These are phyloP conservation scores for Fukomys damarensis DNA, from an alignment of 2,113 vertebrate genomes.

Conservation along the genomic window DNA sequence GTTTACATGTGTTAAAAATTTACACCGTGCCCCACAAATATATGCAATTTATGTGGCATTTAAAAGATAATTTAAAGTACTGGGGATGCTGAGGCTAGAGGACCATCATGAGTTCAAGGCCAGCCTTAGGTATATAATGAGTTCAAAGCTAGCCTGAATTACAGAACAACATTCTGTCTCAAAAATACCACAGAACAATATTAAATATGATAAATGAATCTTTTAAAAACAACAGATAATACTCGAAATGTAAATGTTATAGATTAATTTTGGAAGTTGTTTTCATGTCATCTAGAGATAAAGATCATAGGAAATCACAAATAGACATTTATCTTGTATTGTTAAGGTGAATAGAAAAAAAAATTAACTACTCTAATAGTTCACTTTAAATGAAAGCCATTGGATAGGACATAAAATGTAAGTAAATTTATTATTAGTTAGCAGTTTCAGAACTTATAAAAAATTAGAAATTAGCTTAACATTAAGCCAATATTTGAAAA, in stretches of 20 bases:
- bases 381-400: background rate
- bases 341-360: background rate
- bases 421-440: background rate
- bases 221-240: background rate
- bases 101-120: background rate
- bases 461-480: background rate
- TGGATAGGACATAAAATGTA: background rate
- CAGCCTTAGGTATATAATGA: background rate
- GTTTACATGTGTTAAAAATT: background rate
- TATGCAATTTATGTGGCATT: background rate
- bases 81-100: background rate
- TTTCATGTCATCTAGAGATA: background rate
- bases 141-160: background rate
- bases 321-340: background rate
- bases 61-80: background rate
- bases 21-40: background rate
- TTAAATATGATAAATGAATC: background rate
- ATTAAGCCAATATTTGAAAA: background rate
- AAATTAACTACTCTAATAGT: background rate
- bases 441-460: background rate
- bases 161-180: background rate
- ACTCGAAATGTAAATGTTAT: background rate
- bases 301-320: background rate
- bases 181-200: background rate
- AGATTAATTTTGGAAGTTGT: background rate